These are phyloP conservation scores for Automeris io DNA, from an alignment of 2,888 invertebrate genomes.

Conservation along the genomic window DNA sequence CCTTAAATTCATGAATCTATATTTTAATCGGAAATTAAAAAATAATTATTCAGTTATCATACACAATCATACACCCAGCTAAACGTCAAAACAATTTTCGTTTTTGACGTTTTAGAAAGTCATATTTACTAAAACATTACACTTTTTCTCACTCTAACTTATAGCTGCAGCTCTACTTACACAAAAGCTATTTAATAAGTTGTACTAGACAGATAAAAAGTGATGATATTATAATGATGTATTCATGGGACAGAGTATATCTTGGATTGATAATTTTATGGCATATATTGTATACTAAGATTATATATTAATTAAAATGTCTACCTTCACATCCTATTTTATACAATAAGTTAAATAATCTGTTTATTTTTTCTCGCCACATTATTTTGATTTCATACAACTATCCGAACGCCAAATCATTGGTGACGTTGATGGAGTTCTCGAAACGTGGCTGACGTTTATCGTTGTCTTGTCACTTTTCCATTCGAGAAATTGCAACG, in stretches of 20 bases:
- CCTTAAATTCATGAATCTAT: not conserved
- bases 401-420: constrained; percentile 32
- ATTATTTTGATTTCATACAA: not conserved
- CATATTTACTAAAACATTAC: too few relatives aligned
- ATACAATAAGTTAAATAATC: too few relatives aligned
- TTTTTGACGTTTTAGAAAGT: too few relatives aligned
- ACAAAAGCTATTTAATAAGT: too few relatives aligned
- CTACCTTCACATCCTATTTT: too few relatives aligned
- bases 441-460: constrained; percentile 73
- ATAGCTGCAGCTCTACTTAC: too few relatives aligned
- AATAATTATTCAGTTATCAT: not conserved
- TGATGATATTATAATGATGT: too few relatives aligned
- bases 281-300: not conserved
- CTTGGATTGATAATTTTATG: not conserved
- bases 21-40: not conserved
- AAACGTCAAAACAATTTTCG: too few relatives aligned
- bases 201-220: too few relatives aligned
- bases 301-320: not conserved
- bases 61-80: not conserved
- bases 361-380: too few relatives aligned
- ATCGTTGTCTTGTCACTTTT: constrained; percentile 24
- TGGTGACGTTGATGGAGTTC: constrained; percentile 62
- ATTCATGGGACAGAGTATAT: too few relatives aligned
- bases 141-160: too few relatives aligned
- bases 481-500: constrained; percentile 24